phyloP scores from a whole-genome alignment of 2,888 invertebrate genomes.

The Allophyes oxyacanthae region DNA sequence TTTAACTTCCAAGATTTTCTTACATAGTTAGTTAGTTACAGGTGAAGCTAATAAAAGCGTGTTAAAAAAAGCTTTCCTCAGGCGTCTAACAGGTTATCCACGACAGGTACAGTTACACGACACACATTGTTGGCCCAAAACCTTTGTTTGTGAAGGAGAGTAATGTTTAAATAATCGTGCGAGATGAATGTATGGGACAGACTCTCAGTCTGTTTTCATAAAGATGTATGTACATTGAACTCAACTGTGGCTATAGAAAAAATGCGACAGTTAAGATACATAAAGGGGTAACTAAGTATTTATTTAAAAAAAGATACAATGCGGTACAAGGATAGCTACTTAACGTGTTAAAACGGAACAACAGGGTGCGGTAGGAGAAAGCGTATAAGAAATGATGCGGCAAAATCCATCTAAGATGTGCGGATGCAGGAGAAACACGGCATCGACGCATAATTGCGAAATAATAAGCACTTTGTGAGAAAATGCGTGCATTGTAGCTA shows the following conservation, averaged over 20 bases:
- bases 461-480: conserved; percentile 63
- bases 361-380: conserved; percentile 64
- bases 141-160: conserved; percentile 50
- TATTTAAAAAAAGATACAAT: conserved; percentile 24
- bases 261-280: conserved; percentile 6
- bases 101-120: conserved; percentile 77
- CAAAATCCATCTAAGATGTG: conserved; percentile 55
- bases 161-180: conserved; percentile 44
- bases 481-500: conserved; percentile 55
- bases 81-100: conserved; percentile 73
- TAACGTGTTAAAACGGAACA: conserved; percentile 55
- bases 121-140: conserved; percentile 71
- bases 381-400: conserved; percentile 70
- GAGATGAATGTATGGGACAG: conserved; percentile 32
- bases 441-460: conserved; percentile 67
- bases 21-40: too few species aligned
- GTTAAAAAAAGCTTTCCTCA: conserved; percentile 36
- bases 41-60: too few species aligned
- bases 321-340: conserved; percentile 33
- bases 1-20: too few species aligned
- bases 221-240: conserved; percentile 3
- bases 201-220: conserved; percentile 11
- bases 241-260: background rate
- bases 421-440: conserved; percentile 50
- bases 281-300: conserved; percentile 2